Evolutionary conservation across 2,113 vertebrate genomes (phyloP), one percentile per base, ranked within the genome.

Genomic region (Ibidorhyncha struthersii): DNA sequence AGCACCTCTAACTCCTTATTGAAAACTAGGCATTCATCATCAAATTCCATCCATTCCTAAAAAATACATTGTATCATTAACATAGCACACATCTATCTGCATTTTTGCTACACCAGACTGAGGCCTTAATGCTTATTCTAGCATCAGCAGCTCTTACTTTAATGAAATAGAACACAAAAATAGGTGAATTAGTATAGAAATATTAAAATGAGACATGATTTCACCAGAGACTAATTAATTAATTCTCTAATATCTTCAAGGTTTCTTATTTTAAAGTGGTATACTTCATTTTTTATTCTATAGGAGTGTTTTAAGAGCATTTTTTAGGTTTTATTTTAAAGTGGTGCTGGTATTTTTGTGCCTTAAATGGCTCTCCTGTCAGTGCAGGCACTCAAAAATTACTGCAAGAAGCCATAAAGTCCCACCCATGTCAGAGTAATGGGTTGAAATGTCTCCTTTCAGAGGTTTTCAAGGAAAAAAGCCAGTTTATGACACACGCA

Each of bases 41-140:
- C 99, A 98, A 99, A 99, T 82, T 97, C 97, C 14, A 97, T 94
- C 99, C 99, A 99, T 86, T 97, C 91, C 99, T 99, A 94, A 97
- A 95, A 93, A 67, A 58, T 25, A 96, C 8, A 59, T 3, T 21
- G 11, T 12, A 38, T 52, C 34, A 47, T 70, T 86, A 94, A 77
- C 34, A 70, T 11, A 72, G 49, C 30, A 81, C 10, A n/a, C 22
- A 82, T 36, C 4, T 19, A 38, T 29, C 38, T 74, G 32, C 30
- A 66, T 63, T 89, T 83, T 58, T 58, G 32, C 82, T 40, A 47
- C 12, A 55, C 25, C 32, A 97, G 22, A 52, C 12, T 25, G 22
- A 65, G n/a, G 26, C 20, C 20, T 79, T 78, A 81, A 70, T 56
- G 23, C 27, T 66, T 85, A 70, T 56, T 66, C 19, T 29, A 83